Evolutionary conservation across 2,888 invertebrate species (phyloP), one percentile per base, ranked within the genome.

Genomic region (Bombyx huttoni): DNA sequence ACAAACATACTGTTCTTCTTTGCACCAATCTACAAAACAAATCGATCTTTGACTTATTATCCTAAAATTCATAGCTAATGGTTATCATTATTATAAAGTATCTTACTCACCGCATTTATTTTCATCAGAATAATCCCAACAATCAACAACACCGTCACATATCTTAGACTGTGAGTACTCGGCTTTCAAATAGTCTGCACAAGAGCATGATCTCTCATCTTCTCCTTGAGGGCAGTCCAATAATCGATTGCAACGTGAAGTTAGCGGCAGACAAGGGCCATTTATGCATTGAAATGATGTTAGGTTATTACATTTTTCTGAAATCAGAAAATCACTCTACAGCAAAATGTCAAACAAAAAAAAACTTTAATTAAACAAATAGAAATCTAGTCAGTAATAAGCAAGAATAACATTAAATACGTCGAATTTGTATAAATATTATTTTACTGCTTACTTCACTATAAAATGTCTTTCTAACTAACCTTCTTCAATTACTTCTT

Each of bases 71-170:
- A 24, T 24, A 24, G 1, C 24, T 24, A 24, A 24, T 24, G 24
- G 24, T 3, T 24, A 24, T 3, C 3, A 24, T 24, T 24, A 24
- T 24, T 24, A 24, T 24, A 24, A 24, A 24, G 3, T 24, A 3
- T 3, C 13, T n/a, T 8, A 48, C 78, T 78, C 88, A 94, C 94
- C 94, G 72, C 94, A 94, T 60, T 91, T 89, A 64, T 91, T 91
- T 78, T 94, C 94, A 72, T 94, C 94, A 0, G 94, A 92, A 68
- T 91, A 94, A 71, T 95, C 95, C 91, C 92, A 93, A 66, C 95
- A 95, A 67, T 95, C 94, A 1, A 93, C 91, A 34, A 93, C 89
- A 1, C 94, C 94, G 64, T 95, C 95, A 68, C 95, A 95, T 50
- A 95, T 92, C 75, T 95, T 94, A 12, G 92, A 89, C 56, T 91